Evolutionary conservation across 2,797 vertebrate species (phyloP).

Genomic region (Dromococcyx pavoninus): DNA sequence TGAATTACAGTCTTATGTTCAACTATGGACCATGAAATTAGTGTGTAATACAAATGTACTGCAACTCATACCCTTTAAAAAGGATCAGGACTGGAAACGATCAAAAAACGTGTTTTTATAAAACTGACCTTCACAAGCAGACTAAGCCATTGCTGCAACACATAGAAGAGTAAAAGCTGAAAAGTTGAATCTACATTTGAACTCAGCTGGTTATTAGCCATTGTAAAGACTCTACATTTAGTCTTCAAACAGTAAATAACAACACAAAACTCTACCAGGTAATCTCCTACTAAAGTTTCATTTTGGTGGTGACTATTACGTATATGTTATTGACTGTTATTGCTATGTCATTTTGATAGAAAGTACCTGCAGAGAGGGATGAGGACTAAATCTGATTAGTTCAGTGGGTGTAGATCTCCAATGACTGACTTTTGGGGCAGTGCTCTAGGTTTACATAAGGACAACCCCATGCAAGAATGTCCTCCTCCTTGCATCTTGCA

Average conservation of each 20-base stretch:
- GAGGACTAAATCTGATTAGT: neutral
- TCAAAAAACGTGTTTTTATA: neutral
- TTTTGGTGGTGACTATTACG: neutral
- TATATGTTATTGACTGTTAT: neutral
- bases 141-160: neutral
- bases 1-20: conserved; percentile 75
- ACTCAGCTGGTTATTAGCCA: neutral
- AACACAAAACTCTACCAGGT: neutral
- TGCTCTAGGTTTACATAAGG: accelerated
- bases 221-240: neutral
- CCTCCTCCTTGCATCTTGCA: neutral
- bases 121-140: neutral
- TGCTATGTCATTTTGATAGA: neutral
- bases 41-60: conserved; percentile 52
- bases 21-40: conserved; percentile 73
- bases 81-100: conserved; percentile 33
- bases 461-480: accelerated
- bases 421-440: neutral
- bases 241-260: neutral
- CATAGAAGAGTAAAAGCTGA: neutral
- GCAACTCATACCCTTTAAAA: conserved; percentile 40
- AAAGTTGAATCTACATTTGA: neutral
- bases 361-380: neutral
- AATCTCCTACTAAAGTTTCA: neutral
- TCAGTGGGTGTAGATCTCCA: neutral